Base-by-base conservation (phyloP, 2,797 vertebrate genomes). In the Emys orbicularis region DNA sequence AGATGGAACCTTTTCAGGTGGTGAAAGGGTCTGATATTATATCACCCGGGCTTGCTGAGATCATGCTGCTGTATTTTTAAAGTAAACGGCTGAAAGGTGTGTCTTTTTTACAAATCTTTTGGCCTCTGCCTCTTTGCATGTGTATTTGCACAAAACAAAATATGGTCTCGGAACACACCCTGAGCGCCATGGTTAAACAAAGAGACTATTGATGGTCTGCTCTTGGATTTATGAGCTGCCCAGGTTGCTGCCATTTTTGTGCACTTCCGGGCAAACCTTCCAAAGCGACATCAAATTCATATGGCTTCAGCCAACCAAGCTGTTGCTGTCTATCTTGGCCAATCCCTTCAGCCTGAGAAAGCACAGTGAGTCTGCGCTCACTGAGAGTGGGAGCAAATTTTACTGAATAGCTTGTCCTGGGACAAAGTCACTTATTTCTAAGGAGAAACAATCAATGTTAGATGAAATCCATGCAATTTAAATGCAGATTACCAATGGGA, bases 11-110 rank as follows among this genome's bases (percentile, higher is more conserved):
- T 89, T 95, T 92, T 84, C 93, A 95, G 72, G 53, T 87, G 92
- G 84, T 89, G 83, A 96, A 92, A 95, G 15, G 54, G 79, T 57
- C 2, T 95, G 86, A 92, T 97, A 95, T 93, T 96, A 96, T 95
- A 96, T 96, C 90, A 87, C n/a, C 18, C 90, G 65, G 88, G 50
- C 65, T 87, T 84, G 90, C 90, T 0, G 59, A 96, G 89, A 94
- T 16, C 84, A 82, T 80, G 92, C 89, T 94, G 92, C 93, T 95
- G 95, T 96, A 94, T 96, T 95, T 94, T 95, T 94, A 96, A 95
- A 96, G 95, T 91, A 96, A 96, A 96, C 88, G 97, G 95, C 87
- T 96, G 93, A 96, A 95, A 96, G 95, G 91, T 94, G 90, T 27
- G 0, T 87, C 65, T 87, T 80, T 72, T 79, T 90, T 93, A 88